These are phyloP conservation scores for Drosophila putrida DNA, from an alignment of 2,888 invertebrate species.

Conservation along the genomic window DNA sequence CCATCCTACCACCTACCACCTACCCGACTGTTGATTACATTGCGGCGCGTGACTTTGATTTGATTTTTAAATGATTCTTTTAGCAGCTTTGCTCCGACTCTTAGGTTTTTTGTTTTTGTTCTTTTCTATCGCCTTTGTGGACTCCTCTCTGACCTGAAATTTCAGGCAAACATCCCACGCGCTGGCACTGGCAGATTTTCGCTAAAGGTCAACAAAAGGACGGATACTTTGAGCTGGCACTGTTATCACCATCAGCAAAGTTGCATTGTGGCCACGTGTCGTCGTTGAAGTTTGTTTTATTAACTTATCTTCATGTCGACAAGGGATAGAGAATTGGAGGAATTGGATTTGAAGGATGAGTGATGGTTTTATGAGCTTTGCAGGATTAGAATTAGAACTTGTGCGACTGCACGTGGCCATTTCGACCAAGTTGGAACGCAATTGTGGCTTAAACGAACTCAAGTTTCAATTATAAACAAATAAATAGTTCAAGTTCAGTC, in stretches of 20 bases:
- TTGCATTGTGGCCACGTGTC: constrained; percentile 74
- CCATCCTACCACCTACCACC: constrained; percentile 21
- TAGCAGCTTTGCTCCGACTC: constrained; percentile 57
- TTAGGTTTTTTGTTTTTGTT: constrained; percentile 8
- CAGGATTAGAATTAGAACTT: constrained; percentile 9
- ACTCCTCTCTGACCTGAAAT: constrained; percentile 16
- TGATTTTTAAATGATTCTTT: constrained; percentile 81
- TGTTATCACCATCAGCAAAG: constrained; percentile 54
- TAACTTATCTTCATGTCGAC: constrained; percentile 27
- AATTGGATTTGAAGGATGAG: not conserved
- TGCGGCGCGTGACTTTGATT: constrained; percentile 83
- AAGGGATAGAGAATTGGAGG: not conserved
- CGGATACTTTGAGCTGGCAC: constrained; percentile 52
- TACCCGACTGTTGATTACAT: constrained; percentile 66
- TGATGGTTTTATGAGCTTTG: constrained; percentile 29
- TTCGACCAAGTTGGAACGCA: constrained; percentile 30
- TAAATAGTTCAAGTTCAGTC: constrained; percentile 40
- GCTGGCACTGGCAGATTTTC: constrained; percentile 17
- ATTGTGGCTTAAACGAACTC: constrained; percentile 6
- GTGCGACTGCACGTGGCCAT: not conserved
- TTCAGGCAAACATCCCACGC: constrained; percentile 45
- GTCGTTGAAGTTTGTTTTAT: constrained; percentile 63
- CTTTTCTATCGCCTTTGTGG: constrained; percentile 1
- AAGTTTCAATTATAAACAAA: constrained; percentile 55
- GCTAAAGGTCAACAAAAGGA: constrained; percentile 83